Evolutionary conservation across 1,140 invertebrate species (phyloP), one percentile per base, ranked within the genome.

Genomic region (Pemphigus obesinymphae): DNA sequence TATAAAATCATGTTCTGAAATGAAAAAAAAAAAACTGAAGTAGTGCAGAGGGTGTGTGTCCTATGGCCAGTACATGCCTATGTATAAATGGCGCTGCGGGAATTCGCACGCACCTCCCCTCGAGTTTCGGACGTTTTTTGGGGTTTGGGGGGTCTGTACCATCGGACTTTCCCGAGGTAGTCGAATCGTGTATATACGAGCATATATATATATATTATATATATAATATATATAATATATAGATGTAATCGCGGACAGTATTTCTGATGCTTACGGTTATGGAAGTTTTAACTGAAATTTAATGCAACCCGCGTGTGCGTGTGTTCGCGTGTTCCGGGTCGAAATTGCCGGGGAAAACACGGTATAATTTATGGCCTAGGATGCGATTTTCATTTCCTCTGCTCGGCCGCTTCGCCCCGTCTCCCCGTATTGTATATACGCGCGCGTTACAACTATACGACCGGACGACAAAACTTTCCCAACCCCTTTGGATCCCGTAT

Each of bases 231-330:
- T n/a, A n/a, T n/a, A n/a, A n/a, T n/a, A n/a, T n/a, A n/a, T n/a
- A 63, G 55, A 63, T 80, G n/a, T 80, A 80, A 80, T 80, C 53
- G 55, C 37, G 31, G 55, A 80, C 53, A 80, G 76, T 58, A 63
- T 80, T 80, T 80, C 76, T 80, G 76, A 80, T 29, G 76, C 53
- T 80, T 29, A 43, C 53, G 50, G 76, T 80, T 80, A 80, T 80
- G 76, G 76, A 80, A 80, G 76, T 80, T 80, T 80, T 80, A 80
- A 80, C 76, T 63, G 76, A 80, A 61, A 45, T 80, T 80, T 80
- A 80, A 80, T 80, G 76, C 53, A 34, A 80, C 76, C 76, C 76
- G 55, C 55, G 53, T 31, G 73, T 26, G 73, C 73, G 73, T 37
- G 53, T 43, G 75, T 31, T 76, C 76, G n/a, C n/a, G 53, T 80